These are phyloP conservation scores for Cherax quadricarinatus DNA, from an alignment of 1,140 invertebrate species.

Conservation along the genomic window DNA sequence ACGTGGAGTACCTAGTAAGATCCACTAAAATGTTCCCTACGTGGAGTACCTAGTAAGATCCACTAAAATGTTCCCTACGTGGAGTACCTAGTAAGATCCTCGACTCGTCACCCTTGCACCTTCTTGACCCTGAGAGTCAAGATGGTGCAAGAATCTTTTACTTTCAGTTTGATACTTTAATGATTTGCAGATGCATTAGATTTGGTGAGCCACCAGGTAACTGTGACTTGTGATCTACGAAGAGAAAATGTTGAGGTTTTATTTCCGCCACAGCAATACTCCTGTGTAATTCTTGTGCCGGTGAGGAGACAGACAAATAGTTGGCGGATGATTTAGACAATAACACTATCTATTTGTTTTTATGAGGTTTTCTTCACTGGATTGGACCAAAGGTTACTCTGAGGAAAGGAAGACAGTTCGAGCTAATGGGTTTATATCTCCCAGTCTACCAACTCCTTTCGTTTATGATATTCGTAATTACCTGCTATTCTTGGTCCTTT, in stretches of 20 bases:
- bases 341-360: slow-evolving; percentile 24
- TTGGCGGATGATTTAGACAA: slow-evolving; percentile 25
- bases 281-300: not conserved
- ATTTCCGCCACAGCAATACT: not conserved
- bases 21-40: too few species aligned
- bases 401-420: not conserved
- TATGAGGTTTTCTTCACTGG: slow-evolving; percentile 30
- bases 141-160: too few species aligned
- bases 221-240: not conserved
- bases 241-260: not conserved
- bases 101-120: too few species aligned
- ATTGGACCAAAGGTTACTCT: not conserved
- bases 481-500: not conserved
- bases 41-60: too few species aligned
- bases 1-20: too few species aligned
- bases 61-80: too few species aligned
- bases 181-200: not conserved
- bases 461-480: slow-evolving; percentile 14
- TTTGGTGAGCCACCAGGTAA: not conserved
- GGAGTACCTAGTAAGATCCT: too few species aligned
- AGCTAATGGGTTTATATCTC: not conserved
- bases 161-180: too few species aligned
- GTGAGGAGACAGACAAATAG: not conserved
- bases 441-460: not conserved
- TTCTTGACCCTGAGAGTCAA: too few species aligned